These are phyloP conservation scores for Oligia latruncula DNA, from an alignment of 2,888 invertebrate genomes.

Conservation along the genomic window DNA sequence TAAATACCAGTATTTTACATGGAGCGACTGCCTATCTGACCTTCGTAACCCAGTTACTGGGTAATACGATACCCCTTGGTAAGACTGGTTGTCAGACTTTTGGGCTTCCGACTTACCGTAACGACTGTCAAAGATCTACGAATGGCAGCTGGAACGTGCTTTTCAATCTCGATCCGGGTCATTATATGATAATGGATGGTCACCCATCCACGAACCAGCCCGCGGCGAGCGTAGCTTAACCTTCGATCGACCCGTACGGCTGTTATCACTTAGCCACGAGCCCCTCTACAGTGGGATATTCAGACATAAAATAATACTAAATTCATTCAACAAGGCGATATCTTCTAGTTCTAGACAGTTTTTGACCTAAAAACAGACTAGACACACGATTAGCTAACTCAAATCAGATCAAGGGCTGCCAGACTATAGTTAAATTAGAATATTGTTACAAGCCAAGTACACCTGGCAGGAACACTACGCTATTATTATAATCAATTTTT, in stretches of 20 bases:
- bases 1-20: background rate
- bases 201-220: background rate
- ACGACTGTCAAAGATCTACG: background rate
- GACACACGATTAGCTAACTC: slow-evolving; percentile 62
- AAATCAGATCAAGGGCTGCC: slow-evolving; percentile 84
- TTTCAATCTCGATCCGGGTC: background rate
- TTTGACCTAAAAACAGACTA: slow-evolving; percentile 56
- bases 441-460: slow-evolving; percentile 84
- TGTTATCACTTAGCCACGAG: background rate
- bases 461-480: slow-evolving; percentile 82
- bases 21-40: background rate
- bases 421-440: slow-evolving; percentile 83
- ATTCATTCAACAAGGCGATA: slow-evolving; percentile 46
- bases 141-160: background rate
- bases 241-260: background rate
- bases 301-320: background rate
- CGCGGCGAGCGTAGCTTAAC: background rate
- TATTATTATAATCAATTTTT: slow-evolving; percentile 79
- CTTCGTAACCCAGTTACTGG: background rate
- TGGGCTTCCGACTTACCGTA: background rate
- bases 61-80: background rate
- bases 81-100: background rate
- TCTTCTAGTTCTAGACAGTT: slow-evolving; percentile 53
- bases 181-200: background rate
- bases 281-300: background rate